phyloP scores from a whole-genome alignment of 1,140 invertebrate genomes.

The Lucilia cuprina region DNA sequence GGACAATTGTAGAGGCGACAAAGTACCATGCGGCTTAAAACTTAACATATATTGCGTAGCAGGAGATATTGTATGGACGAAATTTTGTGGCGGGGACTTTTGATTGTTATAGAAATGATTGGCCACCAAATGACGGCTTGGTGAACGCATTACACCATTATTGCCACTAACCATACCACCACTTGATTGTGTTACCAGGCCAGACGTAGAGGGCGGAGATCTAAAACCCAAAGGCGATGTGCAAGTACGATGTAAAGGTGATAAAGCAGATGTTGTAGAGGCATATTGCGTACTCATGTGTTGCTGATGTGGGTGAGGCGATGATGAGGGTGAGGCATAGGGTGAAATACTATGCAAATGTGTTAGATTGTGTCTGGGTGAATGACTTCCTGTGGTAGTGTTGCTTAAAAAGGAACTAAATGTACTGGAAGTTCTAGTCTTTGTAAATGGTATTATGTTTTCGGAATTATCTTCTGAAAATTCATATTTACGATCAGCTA shows the following conservation, averaged over 20 bases:
- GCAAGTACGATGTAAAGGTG: constrained; percentile 38
- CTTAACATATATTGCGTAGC: constrained; percentile 59
- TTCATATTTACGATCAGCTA: constrained; percentile 92
- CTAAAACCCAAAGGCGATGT: constrained; percentile 57
- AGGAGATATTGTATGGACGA: constrained; percentile 43
- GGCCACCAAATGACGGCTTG: constrained; percentile 47
- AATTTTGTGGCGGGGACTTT: constrained; percentile 51
- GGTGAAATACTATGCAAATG: constrained; percentile 55
- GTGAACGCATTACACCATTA: constrained; percentile 51
- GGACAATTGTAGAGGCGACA: constrained; percentile 56
- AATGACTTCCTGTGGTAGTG: constrained; percentile 27
- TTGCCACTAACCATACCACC: constrained; percentile 40
- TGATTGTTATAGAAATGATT: constrained; percentile 42
- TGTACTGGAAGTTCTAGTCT: constrained; percentile 52
- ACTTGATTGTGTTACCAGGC: neutral
- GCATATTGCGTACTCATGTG: constrained; percentile 18
- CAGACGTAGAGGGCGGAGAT: constrained; percentile 58
- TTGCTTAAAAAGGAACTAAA: constrained; percentile 16
- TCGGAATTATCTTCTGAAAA: constrained; percentile 86
- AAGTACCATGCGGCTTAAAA: constrained; percentile 55
- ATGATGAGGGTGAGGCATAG: constrained; percentile 58
- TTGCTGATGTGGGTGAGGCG: constrained; percentile 48
- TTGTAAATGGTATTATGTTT: constrained; percentile 80
- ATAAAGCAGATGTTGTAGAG: constrained; percentile 16
- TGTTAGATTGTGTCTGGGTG: constrained; percentile 39